Conservation (phyloP, 30 jellyfish, hydroid and myxozoan genomes). For the Nemopilema nomurai region DNA sequence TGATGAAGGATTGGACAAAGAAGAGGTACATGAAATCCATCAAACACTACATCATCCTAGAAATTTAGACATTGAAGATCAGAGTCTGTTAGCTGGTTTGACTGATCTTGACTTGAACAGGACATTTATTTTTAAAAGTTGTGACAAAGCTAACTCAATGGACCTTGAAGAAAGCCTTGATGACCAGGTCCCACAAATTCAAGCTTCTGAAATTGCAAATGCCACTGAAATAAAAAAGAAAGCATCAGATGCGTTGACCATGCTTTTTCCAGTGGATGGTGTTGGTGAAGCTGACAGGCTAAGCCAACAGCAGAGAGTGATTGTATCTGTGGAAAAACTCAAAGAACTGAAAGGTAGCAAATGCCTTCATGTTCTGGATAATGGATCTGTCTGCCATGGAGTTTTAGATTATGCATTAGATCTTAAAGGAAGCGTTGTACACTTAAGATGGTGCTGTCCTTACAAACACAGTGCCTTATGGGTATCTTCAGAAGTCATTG, state of each 20-base stretch:
- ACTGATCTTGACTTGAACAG: constrained; percentile 19
- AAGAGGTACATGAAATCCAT: constrained; percentile 8
- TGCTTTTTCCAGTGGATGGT: constrained; percentile 12
- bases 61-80: not conserved
- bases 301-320: constrained; percentile 1
- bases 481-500: constrained; percentile 41
- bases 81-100: constrained; percentile 6
- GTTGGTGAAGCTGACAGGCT: constrained; percentile 7
- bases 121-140: constrained; percentile 1
- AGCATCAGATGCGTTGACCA: not conserved
- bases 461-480: constrained; percentile 24
- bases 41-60: constrained; percentile 7
- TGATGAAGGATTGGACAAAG: constrained; percentile 15
- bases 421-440: constrained; percentile 16
- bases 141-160: constrained; percentile 4
- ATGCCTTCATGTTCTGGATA: constrained; percentile 14
- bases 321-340: constrained; percentile 19
- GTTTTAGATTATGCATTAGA: not conserved
- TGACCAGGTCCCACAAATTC: constrained; percentile 1
- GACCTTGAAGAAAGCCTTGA: constrained; percentile 3
- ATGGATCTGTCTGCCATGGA: constrained; percentile 25
- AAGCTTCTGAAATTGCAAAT: constrained; percentile 8
- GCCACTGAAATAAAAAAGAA: constrained; percentile 1
- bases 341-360: constrained; percentile 16
- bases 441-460: constrained; percentile 27